Base-by-base conservation (phyloP, 2,888 invertebrate species). In the Litoditis marina region DNA sequence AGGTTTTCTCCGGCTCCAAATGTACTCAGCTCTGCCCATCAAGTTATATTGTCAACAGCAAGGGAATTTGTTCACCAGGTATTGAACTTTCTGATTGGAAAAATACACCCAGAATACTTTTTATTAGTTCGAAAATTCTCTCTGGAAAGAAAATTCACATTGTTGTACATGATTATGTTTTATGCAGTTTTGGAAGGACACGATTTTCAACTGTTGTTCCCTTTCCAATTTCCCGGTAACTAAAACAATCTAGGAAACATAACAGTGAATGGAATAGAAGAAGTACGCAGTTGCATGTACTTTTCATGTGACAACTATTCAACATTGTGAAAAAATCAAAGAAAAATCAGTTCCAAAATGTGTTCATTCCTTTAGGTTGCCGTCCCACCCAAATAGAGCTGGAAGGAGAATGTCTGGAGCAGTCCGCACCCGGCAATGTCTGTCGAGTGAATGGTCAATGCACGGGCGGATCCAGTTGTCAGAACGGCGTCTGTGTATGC, bases 401-500 rank as follows among this genome's bases (percentile, higher is more conserved):
- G 46, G 66, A 73, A 46, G 81, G 81, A 6, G 65, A 73, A 31
- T 83, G 83, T 62, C 65, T 79, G n/a, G 74, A 74, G 39, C 69
- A 74, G 27, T 76, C 76, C 0, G 64, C 65, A 2, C 81, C 83
- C 19, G 80, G 77, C 3, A 71, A 77, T 31, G 39, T 66, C 6
- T 83, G 83, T 51, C 39, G 64, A n/a, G 76, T 81, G 46, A 81
- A 78, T 61, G 71, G 76, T 6, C 83, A 83, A 61, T 83, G 83
- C 52, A 72, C 69, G 22, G 79, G 77, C 22, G 79, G 81, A 32
- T 74, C 77, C 25, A 76, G 76, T 50, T 81, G 81, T 46, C 68
- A 77, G 36, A 71, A 64, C 50, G 75, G 73, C 51, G 58, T 53
- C 1, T 77, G 77, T 19, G 19, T 36, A 31, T 51, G 60, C 31